Conservation (phyloP, 1,140 invertebrate genomes). For the Delia radicum region DNA sequence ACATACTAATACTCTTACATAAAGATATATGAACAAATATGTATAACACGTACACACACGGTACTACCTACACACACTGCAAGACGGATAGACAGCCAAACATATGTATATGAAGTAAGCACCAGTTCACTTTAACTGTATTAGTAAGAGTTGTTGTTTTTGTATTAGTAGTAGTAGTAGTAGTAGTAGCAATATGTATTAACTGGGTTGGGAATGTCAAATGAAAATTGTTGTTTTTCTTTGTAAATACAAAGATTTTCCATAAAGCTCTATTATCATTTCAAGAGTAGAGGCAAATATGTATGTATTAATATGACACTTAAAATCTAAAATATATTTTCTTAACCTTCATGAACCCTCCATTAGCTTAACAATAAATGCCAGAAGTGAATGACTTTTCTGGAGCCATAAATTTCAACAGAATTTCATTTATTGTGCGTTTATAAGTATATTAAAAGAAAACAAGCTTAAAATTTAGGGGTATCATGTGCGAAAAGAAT, state of each 20-base stretch:
- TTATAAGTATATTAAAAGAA: background rate
- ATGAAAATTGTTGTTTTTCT: background rate
- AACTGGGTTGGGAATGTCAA: background rate
- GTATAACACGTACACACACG: background rate
- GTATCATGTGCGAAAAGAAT: background rate
- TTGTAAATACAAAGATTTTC: background rate
- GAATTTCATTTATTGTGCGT: background rate
- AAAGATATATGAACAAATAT: background rate
- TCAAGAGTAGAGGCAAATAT: background rate
- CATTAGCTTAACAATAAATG: background rate
- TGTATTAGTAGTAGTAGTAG: background rate
- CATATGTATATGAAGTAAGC: background rate
- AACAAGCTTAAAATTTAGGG: background rate
- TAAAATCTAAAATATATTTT: background rate
- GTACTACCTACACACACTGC: background rate
- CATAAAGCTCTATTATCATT: background rate
- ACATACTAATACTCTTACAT: background rate
- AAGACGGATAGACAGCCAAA: background rate
- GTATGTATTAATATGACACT: background rate
- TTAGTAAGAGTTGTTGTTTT: background rate
- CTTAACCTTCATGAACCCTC: background rate
- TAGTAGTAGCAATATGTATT: too few relatives aligned
- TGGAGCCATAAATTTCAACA: background rate
- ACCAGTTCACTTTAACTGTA: background rate
- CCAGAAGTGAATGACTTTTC: background rate